phyloP scores from a whole-genome alignment of 2,113 vertebrate genomes.

The Erythrocercus mccallii region DNA sequence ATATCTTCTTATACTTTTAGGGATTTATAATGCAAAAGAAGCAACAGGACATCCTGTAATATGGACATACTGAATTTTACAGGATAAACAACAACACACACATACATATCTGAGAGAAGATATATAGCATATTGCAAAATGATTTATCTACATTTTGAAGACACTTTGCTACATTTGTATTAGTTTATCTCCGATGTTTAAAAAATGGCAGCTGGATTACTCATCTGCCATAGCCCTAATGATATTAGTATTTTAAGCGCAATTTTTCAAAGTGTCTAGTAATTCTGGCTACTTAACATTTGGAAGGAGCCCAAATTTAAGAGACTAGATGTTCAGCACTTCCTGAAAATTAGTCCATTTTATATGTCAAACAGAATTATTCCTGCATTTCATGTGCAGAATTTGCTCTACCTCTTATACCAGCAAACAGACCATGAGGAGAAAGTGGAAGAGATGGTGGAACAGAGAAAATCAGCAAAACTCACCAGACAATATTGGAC shows the following conservation, averaged over 20 bases:
- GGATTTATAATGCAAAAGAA: constrained; percentile 22
- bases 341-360: neutral
- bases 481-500: neutral
- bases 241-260: constrained; percentile 14
- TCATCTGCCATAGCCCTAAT: constrained; percentile 17
- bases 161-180: constrained; percentile 25
- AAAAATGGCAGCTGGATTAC: neutral
- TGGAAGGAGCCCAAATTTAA: constrained; percentile 16
- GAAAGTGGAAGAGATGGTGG: neutral
- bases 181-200: constrained; percentile 16
- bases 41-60: neutral
- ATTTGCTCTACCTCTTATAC: neutral
- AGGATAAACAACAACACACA: constrained; percentile 1
- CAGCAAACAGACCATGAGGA: neutral
- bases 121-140: constrained; percentile 3
- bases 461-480: neutral
- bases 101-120: neutral
- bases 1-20: neutral
- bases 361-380: neutral
- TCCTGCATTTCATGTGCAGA: neutral
- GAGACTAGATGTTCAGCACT: constrained; percentile 19
- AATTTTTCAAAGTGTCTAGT: constrained; percentile 48
- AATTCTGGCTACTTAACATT: constrained; percentile 26
- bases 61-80: neutral
- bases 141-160: constrained; percentile 45